Base-by-base conservation (phyloP, 2,797 vertebrate genomes). In the Hafferia zeledoni region DNA sequence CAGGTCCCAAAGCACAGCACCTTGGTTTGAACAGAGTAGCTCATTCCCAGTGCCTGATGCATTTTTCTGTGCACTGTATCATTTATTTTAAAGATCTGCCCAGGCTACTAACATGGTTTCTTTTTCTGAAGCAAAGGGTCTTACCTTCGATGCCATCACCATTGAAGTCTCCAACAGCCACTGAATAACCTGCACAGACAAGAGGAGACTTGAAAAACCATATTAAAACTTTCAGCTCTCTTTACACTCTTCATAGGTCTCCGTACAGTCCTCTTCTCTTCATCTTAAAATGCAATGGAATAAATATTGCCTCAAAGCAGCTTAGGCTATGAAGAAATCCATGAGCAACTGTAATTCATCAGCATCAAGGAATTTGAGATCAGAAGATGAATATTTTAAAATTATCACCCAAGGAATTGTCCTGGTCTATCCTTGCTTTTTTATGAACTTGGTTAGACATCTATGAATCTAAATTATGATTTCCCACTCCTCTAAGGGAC, bases 91-190 rank as follows among this genome's bases (percentile, higher is more conserved):
- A 74, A 71, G 31, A 61, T 4, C 27, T 79, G 23, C 43, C 41
- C 35, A 75, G 17, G 3, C 8, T 33, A 31, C 44, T 17, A 41
- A 41, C 8, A 6, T 6, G 4, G 39, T 17, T 28, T 46, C 80
- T 49, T 31, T 41, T 61, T 8, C 25, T 44, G 37, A 50, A 93
- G 68, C 16, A 72, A 85, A 28, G 6, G 16, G 19, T 24, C 98
- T 95, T 98, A 99, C 99, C 99, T 83, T 99, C 99, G 11, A 98
- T 93, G 27, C 98, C 98, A 35, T 99, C 99, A 2, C 97, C 93
- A 25, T 98, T 99, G 97, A 99, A 99, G 97, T 99, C 99, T 82
- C 98, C 99, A 3, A 99, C 98, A 2, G 99, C 97, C 97, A 99
- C 98, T 0, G 99, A 99, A 96, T 99, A 99, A 84, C 99, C 99